A percentile compares a stretch with the other conserved stretches of the same genome.
Conservation (phyloP, 2,888 invertebrate species). For the Leucophenga montana region DNA sequence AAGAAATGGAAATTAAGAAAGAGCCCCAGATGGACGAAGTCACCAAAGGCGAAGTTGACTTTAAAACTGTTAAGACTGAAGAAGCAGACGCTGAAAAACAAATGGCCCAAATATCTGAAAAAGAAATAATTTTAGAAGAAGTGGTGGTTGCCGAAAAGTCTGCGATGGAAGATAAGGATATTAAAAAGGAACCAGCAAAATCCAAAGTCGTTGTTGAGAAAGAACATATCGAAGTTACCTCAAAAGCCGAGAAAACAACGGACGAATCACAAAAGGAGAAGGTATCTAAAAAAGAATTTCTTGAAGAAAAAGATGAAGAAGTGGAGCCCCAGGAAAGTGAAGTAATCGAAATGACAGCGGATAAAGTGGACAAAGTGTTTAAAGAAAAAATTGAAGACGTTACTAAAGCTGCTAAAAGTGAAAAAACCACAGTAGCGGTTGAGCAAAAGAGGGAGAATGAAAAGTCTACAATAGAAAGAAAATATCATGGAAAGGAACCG, state of each 20-base stretch:
- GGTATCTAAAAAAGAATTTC: not conserved
- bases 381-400: not conserved
- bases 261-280: not conserved
- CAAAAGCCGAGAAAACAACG: not conserved
- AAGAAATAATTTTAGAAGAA: no score
- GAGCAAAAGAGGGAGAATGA: conserved; percentile 32
- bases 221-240: not conserved
- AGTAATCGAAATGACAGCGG: not conserved
- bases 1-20: conserved; percentile 4
- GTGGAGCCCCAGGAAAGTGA: conserved; percentile 10
- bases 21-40: conserved; percentile 8
- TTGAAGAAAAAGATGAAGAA: conserved; percentile 25
- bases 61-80: conserved; percentile 7
- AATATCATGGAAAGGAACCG: not conserved
- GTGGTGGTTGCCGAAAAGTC: conserved; percentile 34
- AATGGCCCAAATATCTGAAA: conserved; percentile 6
- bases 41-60: not conserved
- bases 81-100: conserved; percentile 10
- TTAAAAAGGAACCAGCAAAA: conserved; percentile 7
- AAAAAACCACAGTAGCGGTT: conserved; percentile 8
- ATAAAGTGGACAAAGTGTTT: conserved; percentile 11
- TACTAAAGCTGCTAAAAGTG: not conserved
- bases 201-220: not conserved
- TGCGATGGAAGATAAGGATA: conserved; percentile 37
- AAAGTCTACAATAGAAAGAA: conserved; percentile 14